phyloP scores from a whole-genome alignment of 30 jellyfish, hydroid and myxozoan species.

The Rhopilema esculentum region DNA sequence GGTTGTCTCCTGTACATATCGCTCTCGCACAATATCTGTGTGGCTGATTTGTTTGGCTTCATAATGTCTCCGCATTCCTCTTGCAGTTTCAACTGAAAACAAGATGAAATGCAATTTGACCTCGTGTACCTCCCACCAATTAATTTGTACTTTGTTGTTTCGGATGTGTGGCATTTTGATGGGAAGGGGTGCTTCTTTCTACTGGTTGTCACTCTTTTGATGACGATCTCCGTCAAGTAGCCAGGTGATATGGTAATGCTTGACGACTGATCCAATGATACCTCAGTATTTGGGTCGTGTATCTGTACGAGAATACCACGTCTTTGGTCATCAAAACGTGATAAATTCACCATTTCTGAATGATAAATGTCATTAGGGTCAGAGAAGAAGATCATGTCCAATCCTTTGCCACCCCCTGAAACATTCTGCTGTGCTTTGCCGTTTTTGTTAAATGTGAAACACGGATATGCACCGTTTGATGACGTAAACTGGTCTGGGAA shows the following conservation, averaged over 20 bases:
- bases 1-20: constrained; percentile 5
- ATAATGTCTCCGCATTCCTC: constrained; percentile 3
- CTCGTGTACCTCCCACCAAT: constrained; percentile 33
- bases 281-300: constrained; percentile 45
- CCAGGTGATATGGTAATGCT: constrained; percentile 41
- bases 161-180: constrained; percentile 49
- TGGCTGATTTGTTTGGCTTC: not conserved
- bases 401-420: constrained; percentile 28
- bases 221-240: constrained; percentile 11
- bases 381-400: constrained; percentile 26
- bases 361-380: constrained; percentile 25
- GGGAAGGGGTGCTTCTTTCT: constrained; percentile 52
- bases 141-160: constrained; percentile 34
- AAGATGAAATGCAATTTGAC: constrained; percentile 25
- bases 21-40: constrained; percentile 11
- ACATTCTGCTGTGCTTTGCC: constrained; percentile 23
- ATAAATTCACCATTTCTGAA: not conserved
- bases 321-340: constrained; percentile 49
- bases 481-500: constrained; percentile 27
- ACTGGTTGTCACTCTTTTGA: not conserved
- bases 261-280: constrained; percentile 1
- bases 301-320: constrained; percentile 16
- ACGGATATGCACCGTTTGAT: not conserved
- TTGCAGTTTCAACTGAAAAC: constrained; percentile 24
- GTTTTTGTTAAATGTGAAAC: constrained; percentile 47